These are phyloP conservation scores for Porites divaricata DNA, from an alignment of 92 coral and sea anemone species.

Conservation along the genomic window DNA sequence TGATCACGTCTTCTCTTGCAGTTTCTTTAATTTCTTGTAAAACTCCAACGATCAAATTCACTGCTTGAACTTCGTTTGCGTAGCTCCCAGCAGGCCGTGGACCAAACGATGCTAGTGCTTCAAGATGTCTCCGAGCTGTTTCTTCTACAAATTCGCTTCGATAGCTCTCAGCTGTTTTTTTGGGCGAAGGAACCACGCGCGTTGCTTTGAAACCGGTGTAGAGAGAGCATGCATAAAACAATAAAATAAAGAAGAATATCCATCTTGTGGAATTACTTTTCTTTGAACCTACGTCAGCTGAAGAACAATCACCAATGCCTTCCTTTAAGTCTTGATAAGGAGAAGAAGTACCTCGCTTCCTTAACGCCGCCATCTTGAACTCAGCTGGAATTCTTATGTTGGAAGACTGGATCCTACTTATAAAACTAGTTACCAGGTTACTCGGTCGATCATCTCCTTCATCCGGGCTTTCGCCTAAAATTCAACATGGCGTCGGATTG, in stretches of 20 bases:
- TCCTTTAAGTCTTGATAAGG: neutral
- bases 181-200: constrained; percentile 77
- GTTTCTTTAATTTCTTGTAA: constrained; percentile 60
- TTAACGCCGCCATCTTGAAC: constrained; percentile 70
- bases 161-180: constrained; percentile 51
- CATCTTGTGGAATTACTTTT: constrained; percentile 17
- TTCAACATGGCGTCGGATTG: constrained; percentile 89
- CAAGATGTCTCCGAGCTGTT: constrained; percentile 86
- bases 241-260: constrained; percentile 53
- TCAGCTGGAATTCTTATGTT: constrained; percentile 20
- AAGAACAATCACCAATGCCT: neutral
- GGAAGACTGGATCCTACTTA: constrained; percentile 41
- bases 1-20: constrained; percentile 67
- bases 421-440: constrained; percentile 3
- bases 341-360: constrained; percentile 57
- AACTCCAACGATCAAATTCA: constrained; percentile 75
- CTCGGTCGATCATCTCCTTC: neutral
- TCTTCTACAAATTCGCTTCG: constrained; percentile 88
- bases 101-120: constrained; percentile 83
- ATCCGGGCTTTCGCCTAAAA: constrained; percentile 62
- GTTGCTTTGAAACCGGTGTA: constrained; percentile 58
- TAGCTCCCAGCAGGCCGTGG: constrained; percentile 94
- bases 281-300: constrained; percentile 5
- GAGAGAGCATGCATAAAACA: constrained; percentile 55
- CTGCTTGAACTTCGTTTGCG: constrained; percentile 91